Base-by-base conservation (phyloP, 2,113 vertebrate genomes). In the Cyrtonyx montezumae region DNA sequence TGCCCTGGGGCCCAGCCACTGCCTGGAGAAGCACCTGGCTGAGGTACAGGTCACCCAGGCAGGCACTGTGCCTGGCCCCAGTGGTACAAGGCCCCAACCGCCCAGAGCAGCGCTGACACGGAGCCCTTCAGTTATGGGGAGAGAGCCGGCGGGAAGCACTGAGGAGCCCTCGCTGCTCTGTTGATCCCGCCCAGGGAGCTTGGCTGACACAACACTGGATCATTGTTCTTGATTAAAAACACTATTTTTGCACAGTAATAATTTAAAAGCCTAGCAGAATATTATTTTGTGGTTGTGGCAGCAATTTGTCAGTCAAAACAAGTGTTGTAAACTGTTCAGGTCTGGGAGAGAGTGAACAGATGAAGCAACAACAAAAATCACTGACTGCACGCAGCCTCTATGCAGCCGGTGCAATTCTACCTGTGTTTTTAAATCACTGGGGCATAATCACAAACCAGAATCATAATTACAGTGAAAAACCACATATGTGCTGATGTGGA, bases 201-300 rank as follows among this genome's bases (percentile, higher is more conserved):
- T 90, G 82, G 83, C 51, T 63, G 62, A 53, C 40, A 75, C 36
- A 66, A 96, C 66, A 93, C 85, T 65, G 51, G 16, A 76, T 75
- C 73, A 88, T 94, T 95, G 82, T 78, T 95, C 90, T 73, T 82
- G 80, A 88, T 76, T 96, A 66, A 86, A 96, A 91, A 58, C 26
- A 53, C 75, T 86, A 79, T 66, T 85, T 94, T 36, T 53, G 25
- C 0, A 0, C 43, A 53, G 36, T 16, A 88, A 81, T 91, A 61
- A 88, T 81, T 94, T 84, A 78, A 94, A 95, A 95, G n/a, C 32
- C 51, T 71, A 45, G 8, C 77, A 25, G 68, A 91, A 61, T 75
- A 74, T 40, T 67, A 85, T 93, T 90, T 88, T 84, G 55, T 56
- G 45, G 82, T 79, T 74, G 73, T 48, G 71, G 68, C 46, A 21